Base-by-base conservation (phyloP, 1,140 invertebrate genomes). In the Onthophagus taurus region DNA sequence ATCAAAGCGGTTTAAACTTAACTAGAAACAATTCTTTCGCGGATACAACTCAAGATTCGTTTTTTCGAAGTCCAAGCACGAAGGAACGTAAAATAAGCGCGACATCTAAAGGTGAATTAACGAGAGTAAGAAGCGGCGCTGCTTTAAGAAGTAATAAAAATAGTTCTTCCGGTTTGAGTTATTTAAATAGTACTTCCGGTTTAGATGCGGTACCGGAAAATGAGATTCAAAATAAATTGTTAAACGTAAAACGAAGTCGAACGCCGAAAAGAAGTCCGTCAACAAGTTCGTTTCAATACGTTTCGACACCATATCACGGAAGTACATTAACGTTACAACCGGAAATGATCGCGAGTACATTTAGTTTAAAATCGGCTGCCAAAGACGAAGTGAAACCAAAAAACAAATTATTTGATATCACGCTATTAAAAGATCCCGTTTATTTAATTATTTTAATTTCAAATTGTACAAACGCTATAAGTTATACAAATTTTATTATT, bases 401-500 rank as follows among this genome's bases (percentile, higher is more conserved):
- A 6, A 75, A 67, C 19, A 84, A 83, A 59, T 83, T 85, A 49
- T 84, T 88, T 53, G 84, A 88, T 54, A 57, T 82, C 0, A 72
- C 77, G n/a, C 59, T 89, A 1, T 60, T 89, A 0, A 80, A 74
- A 60, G 83, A 89, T 60, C 82, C 83, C 0, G 73, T 87, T 20
- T 89, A 87, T 57, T 67, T 89, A 26, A 77, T 89, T 2, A 85
- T 89, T 35, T 59, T 89, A 12, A 78, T 88, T 48, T 88, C 85
- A 0, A 88, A 87, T 55, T 85, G 80, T 17, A 86, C 85, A 0
- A 85, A 83, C 48, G 86, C 85, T 2, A 83, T 89, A 31, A 85
- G 84, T 36, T 88, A 88, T 53, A 89, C 85, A 0, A 89, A 90
- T 59, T 87, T 89, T 45, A 80, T 87, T 0, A 86, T 89, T 35